Base-by-base conservation (phyloP, 2,113 vertebrate species). In the Circaetus cinerascens region DNA sequence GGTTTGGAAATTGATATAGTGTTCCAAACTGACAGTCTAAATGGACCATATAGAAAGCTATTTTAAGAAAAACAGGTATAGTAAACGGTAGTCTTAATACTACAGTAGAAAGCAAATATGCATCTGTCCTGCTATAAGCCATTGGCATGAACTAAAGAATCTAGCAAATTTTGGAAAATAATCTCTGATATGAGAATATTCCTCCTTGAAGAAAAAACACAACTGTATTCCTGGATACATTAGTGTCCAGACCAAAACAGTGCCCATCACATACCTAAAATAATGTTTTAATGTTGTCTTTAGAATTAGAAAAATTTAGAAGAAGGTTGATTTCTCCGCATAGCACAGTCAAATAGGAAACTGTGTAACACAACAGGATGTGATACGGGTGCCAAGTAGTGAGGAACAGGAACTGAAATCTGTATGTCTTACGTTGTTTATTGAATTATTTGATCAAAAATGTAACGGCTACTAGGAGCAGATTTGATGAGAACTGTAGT, bases 381-480 rank as follows among this genome's bases (percentile, higher is more conserved):
- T 95, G 88, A 41, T 86, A 91, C 0, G 3, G 26, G 48, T 95
- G 77, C 53, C 84, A 88, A 93, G 27, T 27, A 81, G 66, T 90
- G 84, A 91, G 80, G 88, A 97, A 95, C 3, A 15, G 91, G 86
- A 97, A 97, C 97, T 34, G 89, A 97, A 93, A 96, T 91, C 48
- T 82, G 4, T 25, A 8, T 51, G 51, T 69, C 57, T 87, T 75
- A n/a, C 36, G 34, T 25, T 94, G 84, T 93, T 93, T 91, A 72
- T 95, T 95, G 69, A 88, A 76, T 84, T 84, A 62, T 94, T 84
- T 95, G 38, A 60, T 96, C 9, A 74, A 87, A 89, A 27, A 41
- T 75, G 11, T 38, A 72, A 13, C 40, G 64, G 41, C 60, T 75
- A n/a, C 60, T n/a, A n/a, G 66, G 29, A 92, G 21, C 8, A 41